Evolutionary conservation across 2,797 vertebrate genomes (phyloP).

Genomic region (Acomys russatus): DNA sequence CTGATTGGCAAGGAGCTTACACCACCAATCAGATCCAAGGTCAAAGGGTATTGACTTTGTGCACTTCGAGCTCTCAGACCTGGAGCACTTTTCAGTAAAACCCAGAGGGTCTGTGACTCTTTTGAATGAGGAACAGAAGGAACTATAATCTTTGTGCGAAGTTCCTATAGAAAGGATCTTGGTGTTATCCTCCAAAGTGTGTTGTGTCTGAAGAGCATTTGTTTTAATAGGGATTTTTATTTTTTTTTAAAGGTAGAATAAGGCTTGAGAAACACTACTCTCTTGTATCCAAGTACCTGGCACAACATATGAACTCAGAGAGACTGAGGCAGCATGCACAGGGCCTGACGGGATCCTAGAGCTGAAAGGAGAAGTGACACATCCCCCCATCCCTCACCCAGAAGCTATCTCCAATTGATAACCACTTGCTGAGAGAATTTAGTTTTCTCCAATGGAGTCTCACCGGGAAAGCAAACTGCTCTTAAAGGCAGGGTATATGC

Average conservation of each 20-base stretch:
- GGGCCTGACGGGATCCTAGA: neutral
- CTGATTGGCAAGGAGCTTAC: neutral
- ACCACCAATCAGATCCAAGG: neutral
- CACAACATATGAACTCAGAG: neutral
- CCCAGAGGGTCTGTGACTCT: neutral
- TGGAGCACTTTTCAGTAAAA: neutral
- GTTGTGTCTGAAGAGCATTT: neutral
- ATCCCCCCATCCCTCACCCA: neutral
- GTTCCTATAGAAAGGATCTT: slow-evolving; percentile 30
- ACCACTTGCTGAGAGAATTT: neutral
- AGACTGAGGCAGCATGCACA: neutral
- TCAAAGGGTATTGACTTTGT: neutral
- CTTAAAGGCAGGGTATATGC: neutral
- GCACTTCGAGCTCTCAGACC: neutral
- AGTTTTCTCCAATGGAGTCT: neutral
- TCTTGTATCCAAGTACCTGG: neutral
- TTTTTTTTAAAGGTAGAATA: neutral
- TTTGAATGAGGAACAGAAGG: neutral
- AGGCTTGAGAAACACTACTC: neutral
- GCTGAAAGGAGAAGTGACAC: neutral
- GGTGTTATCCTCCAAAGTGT: neutral
- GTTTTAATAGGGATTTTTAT: neutral
- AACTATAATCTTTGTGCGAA: slow-evolving; percentile 12
- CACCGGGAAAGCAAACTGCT: neutral
- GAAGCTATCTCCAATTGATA: neutral